Percentiles rank a stretch among this genome's conserved stretches.
Conservation (phyloP, 2,888 invertebrate genomes). For the Erynnis tages region DNA sequence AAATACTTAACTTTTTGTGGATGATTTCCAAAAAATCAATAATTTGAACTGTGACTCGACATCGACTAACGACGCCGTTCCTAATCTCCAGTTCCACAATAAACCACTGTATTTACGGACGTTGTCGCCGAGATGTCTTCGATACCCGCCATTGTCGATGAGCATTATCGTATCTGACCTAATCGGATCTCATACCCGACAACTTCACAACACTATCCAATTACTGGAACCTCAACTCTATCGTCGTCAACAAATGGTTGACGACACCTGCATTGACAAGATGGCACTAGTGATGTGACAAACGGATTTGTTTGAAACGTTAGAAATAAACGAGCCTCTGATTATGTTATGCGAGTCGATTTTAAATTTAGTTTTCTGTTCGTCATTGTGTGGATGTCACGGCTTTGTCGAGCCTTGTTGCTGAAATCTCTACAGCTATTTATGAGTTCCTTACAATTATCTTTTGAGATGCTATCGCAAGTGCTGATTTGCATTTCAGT, state of each 20-base stretch:
- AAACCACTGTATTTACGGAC: conserved; percentile 65
- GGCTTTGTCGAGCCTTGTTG: conserved; percentile 12
- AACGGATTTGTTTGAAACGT: conserved; percentile 71
- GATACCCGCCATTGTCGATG: conserved; percentile 65
- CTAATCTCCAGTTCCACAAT: conserved; percentile 51
- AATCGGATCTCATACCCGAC: conserved; percentile 67
- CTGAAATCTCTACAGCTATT: conserved; percentile 9
- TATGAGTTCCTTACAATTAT: not conserved
- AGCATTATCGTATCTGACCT: conserved; percentile 69
- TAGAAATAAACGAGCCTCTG: conserved; percentile 74
- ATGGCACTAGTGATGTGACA: conserved; percentile 54
- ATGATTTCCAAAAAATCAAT: conserved; percentile 1
- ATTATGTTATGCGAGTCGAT: conserved; percentile 71
- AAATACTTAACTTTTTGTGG: too few species aligned
- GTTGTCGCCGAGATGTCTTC: conserved; percentile 57
- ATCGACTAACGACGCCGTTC: conserved; percentile 20
- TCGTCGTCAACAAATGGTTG: conserved; percentile 23
- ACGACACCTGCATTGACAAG: conserved; percentile 16
- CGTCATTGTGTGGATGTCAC: conserved; percentile 44
- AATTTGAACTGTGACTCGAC: conserved; percentile 13
- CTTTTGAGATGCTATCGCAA: not conserved
- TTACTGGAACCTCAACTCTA: conserved; percentile 38
- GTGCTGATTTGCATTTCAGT: too few species aligned
- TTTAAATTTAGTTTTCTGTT: conserved; percentile 55
- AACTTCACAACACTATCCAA: conserved; percentile 28